Percentiles rank a stretch among this genome's conserved stretches.
Conservation (phyloP, 2,113 vertebrate species). For the Proterorhinus semilunaris region DNA sequence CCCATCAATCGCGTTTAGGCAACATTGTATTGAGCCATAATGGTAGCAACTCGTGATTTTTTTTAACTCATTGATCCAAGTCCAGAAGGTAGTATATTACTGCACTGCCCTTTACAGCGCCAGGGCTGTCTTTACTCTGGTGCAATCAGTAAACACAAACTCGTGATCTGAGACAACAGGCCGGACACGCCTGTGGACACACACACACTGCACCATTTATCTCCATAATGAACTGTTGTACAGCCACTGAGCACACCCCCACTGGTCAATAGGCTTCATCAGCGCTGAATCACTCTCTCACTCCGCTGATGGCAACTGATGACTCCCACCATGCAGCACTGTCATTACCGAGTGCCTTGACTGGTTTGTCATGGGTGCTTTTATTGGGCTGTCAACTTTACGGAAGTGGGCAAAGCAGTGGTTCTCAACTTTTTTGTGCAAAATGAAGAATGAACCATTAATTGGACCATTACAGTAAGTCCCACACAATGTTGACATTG, state of each 20-base stretch:
- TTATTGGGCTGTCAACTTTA: no score
- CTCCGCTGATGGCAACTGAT: not conserved
- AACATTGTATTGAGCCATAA: no score
- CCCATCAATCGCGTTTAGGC: no score
- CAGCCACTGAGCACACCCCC: not conserved
- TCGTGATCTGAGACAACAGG: constrained; percentile 13
- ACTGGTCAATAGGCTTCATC: constrained; percentile 1
- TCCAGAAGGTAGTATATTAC: not conserved
- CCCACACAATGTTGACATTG: no score
- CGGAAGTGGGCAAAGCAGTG: no score
- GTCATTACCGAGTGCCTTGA: not conserved
- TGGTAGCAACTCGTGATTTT: not conserved
- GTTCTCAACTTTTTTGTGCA: no score
- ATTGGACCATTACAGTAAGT: no score
- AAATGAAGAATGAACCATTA: no score
- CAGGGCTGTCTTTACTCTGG: constrained; percentile 10
- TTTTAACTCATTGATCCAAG: not conserved
- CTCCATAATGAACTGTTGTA: constrained; percentile 24
- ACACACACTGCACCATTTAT: constrained; percentile 21
- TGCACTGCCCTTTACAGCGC: not conserved
- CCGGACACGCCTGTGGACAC: constrained; percentile 11
- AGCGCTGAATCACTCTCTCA: not conserved
- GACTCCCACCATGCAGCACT: not conserved
- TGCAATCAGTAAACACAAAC: constrained; percentile 25
- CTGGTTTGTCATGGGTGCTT: no score